phyloP scores from a whole-genome alignment of 2,797 vertebrate species.

The Hirundo rustica region DNA sequence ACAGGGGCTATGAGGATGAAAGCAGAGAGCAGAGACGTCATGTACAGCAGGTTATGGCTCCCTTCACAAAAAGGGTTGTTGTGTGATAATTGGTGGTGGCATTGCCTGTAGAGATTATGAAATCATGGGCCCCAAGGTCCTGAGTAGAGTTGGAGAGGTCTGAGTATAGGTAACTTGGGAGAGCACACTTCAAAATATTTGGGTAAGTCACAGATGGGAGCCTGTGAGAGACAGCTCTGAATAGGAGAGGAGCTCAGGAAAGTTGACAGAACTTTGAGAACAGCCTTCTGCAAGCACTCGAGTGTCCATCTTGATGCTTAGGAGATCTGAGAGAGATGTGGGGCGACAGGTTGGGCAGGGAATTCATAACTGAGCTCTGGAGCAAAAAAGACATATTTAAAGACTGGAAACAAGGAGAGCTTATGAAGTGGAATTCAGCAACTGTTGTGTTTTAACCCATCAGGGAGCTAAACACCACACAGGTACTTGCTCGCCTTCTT shows the following conservation, averaged over 20 bases:
- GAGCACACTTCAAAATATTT: not conserved
- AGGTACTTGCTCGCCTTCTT: not conserved
- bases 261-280: not conserved
- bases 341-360: not conserved
- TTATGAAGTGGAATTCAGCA: not conserved
- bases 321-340: not conserved
- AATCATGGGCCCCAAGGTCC: not conserved
- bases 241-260: not conserved
- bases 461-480: not conserved
- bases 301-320: not conserved
- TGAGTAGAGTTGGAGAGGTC: not conserved
- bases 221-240: not conserved
- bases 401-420: not conserved
- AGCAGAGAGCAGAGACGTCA: not conserved
- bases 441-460: not conserved
- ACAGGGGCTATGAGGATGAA: not conserved
- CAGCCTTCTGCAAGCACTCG: not conserved
- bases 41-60: not conserved
- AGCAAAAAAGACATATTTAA: not conserved
- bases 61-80: not conserved
- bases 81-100: not conserved
- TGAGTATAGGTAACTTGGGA: not conserved
- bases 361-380: not conserved
- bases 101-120: not conserved
- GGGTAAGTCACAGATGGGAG: not conserved